Percentiles rank a stretch among this genome's conserved stretches.
Evolutionary conservation across 2,888 invertebrate genomes (phyloP).

Genomic region (Sipha maydis): DNA sequence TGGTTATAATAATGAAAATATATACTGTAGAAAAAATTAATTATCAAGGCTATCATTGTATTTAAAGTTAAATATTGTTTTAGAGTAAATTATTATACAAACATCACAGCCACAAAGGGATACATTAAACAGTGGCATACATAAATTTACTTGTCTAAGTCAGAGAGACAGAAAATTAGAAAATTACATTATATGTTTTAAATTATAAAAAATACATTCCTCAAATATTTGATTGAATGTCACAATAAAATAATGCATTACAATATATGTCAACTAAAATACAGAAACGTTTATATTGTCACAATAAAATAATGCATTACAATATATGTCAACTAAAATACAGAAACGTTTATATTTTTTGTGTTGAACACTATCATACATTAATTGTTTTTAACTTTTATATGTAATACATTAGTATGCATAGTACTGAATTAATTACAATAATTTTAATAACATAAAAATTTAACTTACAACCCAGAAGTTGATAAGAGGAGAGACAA

Average conservation of each 20-base stretch:
- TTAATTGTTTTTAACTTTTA: not conserved
- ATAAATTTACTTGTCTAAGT: constrained; percentile 5
- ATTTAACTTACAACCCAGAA: constrained; percentile 4
- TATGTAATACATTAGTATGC: not conserved
- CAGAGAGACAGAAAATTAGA: not conserved
- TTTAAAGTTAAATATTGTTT: not conserved
- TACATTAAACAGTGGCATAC: constrained; percentile 25
- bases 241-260: not conserved
- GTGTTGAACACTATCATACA: not conserved
- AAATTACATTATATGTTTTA: not conserved
- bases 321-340: not conserved
- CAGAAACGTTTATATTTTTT: not conserved
- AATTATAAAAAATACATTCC: not conserved
- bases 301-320: not conserved
- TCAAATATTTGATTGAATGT: not conserved
- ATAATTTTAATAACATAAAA: not conserved
- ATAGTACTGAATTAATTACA: not conserved
- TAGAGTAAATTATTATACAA: constrained; percentile 18
- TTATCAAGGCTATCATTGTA: not conserved
- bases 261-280: not conserved
- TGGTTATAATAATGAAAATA: not conserved
- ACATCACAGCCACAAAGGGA: constrained; percentile 49
- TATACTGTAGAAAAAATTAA: constrained; percentile 19
- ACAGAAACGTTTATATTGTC: not conserved
- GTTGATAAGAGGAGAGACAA: not conserved